Conservation (phyloP, 2,888 invertebrate species). For the Drosophila stalkeri region DNA sequence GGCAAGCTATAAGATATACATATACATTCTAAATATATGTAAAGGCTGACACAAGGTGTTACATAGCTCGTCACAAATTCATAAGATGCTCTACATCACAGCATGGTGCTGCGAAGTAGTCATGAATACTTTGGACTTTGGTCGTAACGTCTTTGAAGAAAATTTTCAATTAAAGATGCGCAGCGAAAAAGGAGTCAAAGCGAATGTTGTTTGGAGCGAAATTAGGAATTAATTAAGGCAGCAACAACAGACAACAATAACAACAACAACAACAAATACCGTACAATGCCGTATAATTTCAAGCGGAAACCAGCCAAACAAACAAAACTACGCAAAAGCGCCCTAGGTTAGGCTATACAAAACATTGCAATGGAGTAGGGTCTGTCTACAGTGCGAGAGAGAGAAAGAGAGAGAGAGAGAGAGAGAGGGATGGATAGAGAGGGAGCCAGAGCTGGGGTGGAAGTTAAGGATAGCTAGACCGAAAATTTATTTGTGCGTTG, state of each 20-base stretch:
- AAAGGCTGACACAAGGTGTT: not conserved
- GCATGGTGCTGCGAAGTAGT: constrained; percentile 18
- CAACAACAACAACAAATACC: constrained; percentile 35
- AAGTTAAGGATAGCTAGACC: constrained; percentile 39
- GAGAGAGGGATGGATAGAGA: not conserved
- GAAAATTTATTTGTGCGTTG: constrained; percentile 80
- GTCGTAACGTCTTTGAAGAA: constrained; percentile 58
- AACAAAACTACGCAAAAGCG: constrained; percentile 71
- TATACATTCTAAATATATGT: no score
- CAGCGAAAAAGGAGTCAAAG: constrained; percentile 69
- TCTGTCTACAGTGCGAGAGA: not conserved
- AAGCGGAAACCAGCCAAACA: constrained; percentile 75
- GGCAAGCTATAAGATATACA: not conserved
- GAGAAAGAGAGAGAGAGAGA: not conserved
- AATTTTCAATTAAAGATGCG: constrained; percentile 77
- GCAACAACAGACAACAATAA: constrained; percentile 38
- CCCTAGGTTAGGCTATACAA: constrained; percentile 63
- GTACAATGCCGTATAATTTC: constrained; percentile 63
- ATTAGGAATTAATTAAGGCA: constrained; percentile 80
- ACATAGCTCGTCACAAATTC: not conserved
- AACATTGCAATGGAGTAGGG: constrained; percentile 12
- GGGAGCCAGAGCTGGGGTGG: not conserved
- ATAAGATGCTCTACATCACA: not conserved
- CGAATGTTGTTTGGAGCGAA: constrained; percentile 60
- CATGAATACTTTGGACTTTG: constrained; percentile 54